phyloP scores from a whole-genome alignment of 1,140 invertebrate species.

The Cepaea nemoralis region DNA sequence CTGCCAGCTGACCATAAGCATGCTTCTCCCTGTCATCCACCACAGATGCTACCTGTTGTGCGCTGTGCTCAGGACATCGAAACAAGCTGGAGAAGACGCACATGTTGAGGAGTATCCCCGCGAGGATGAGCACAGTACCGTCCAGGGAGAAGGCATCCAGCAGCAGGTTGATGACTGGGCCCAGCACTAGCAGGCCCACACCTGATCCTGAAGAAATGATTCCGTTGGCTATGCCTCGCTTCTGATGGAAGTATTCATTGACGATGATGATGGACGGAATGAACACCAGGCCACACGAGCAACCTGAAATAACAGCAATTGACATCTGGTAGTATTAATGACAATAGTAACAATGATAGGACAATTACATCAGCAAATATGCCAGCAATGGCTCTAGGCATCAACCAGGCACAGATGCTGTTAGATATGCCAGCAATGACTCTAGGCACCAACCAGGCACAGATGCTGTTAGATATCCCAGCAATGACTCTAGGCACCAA shows the following conservation, averaged over 20 bases:
- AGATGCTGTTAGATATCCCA: too few relatives aligned
- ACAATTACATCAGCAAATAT: too few relatives aligned
- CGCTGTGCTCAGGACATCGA: background rate
- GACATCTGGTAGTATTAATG: too few relatives aligned
- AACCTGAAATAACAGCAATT: constrained; percentile 30
- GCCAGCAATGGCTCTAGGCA: too few relatives aligned
- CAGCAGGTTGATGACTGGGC: constrained; percentile 76
- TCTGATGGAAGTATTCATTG: constrained; percentile 97
- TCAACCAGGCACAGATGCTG: too few relatives aligned
- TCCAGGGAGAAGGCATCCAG: constrained; percentile 81
- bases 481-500: too few relatives aligned
- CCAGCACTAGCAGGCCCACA: constrained; percentile 85
- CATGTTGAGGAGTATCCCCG: constrained; percentile 93
- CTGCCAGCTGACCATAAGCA: background rate
- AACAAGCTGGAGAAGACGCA: constrained; percentile 82
- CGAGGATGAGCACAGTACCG: constrained; percentile 75
- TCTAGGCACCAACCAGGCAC: too few relatives aligned
- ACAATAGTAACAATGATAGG: too few relatives aligned
- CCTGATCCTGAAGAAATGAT: constrained; percentile 97
- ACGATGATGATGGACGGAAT: constrained; percentile 96
- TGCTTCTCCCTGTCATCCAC: background rate
- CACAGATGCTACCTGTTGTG: too few relatives aligned
- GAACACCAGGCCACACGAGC: constrained; percentile 94
- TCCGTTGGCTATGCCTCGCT: constrained; percentile 93
- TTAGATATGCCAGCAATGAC: too few relatives aligned